Conservation (phyloP, 2,888 invertebrate species). For the Nasonovia ribisnigri region DNA sequence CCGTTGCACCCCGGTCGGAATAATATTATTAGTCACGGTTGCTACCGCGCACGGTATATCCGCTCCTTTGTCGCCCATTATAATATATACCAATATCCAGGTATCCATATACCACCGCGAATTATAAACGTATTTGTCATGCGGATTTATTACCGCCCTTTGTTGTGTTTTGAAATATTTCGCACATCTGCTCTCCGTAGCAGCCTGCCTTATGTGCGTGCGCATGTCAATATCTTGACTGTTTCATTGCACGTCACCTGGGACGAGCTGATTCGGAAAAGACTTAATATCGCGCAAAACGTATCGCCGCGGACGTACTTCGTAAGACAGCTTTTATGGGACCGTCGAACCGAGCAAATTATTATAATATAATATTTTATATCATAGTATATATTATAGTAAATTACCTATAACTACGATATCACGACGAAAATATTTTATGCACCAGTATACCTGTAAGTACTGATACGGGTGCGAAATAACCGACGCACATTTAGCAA, state of each 20-base stretch:
- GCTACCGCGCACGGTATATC: conserved; percentile 43
- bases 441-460: not conserved
- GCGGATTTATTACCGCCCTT: conserved; percentile 44
- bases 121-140: conserved; percentile 64
- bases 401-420: not conserved
- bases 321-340: not conserved
- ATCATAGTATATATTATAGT: not conserved
- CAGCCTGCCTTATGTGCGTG: not conserved
- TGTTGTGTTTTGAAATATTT: conserved; percentile 22
- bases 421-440: not conserved
- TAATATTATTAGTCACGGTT: conserved; percentile 63
- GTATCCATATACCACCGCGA: conserved; percentile 11
- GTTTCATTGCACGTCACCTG: not conserved
- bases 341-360: not conserved
- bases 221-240: not conserved
- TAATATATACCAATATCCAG: not conserved
- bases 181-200: conserved; percentile 36
- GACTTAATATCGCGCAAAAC: not conserved
- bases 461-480: not conserved
- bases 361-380: not conserved
- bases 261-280: not conserved
- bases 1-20: not conserved
- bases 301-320: not conserved
- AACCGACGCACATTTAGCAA: not conserved
- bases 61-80: conserved; percentile 41